A percentile compares a stretch with the other conserved stretches of the same genome.
Evolutionary conservation across 2,797 vertebrate genomes (phyloP).

Genomic region (Rhodeus uyekii): DNA sequence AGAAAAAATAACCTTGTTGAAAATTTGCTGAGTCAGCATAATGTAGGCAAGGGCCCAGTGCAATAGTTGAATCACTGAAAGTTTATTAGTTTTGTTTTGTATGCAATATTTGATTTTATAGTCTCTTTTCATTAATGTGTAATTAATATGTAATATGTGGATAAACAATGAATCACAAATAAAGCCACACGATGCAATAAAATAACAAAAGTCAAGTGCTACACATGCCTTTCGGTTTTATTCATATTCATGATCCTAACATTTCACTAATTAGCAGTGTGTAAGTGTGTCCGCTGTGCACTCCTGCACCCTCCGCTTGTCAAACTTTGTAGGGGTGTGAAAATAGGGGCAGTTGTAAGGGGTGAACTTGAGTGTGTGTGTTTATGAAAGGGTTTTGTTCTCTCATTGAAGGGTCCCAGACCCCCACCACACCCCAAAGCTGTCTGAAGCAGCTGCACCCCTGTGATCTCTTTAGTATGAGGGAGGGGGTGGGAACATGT

Average conservation of each 20-base stretch:
- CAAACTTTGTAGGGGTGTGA: conserved; percentile 56
- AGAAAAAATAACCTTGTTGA: background rate
- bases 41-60: background rate
- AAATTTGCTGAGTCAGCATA: conserved; percentile 18
- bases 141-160: background rate
- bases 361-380: conserved; percentile 52
- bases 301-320: conserved; percentile 54
- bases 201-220: background rate
- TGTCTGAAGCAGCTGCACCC: conserved; percentile 86
- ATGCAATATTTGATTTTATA: background rate
- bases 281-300: conserved; percentile 40
- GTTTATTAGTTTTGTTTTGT: background rate
- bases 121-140: too few relatives aligned
- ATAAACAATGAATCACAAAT: background rate
- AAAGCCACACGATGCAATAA: background rate
- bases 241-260: background rate
- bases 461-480: conserved; percentile 79
- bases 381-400: conserved; percentile 59
- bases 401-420: conserved; percentile 78
- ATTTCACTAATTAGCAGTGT: background rate
- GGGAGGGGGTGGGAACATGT: conserved; percentile 69
- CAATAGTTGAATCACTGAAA: background rate
- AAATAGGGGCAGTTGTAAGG: conserved; percentile 57
- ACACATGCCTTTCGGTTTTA: background rate
- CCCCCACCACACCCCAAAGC: conserved; percentile 74